phyloP scores from a whole-genome alignment of 2,113 vertebrate species.

The Prinia subflava region DNA sequence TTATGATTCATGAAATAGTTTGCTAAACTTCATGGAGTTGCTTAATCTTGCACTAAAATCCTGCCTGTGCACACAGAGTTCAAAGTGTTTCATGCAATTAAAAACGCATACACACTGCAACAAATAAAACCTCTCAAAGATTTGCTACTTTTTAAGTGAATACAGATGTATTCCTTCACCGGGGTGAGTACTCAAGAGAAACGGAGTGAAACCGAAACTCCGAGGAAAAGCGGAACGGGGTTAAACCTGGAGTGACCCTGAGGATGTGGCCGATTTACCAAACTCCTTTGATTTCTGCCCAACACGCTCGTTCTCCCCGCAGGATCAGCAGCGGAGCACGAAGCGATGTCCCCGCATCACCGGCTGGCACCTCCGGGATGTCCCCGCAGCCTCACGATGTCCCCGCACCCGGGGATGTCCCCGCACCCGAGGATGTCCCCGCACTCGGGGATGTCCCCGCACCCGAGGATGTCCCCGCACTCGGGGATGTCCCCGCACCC shows the following conservation, averaged over 20 bases:
- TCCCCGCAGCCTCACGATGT: too few relatives aligned
- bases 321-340: background rate
- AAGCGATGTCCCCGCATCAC: background rate
- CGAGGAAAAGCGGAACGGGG: too few relatives aligned
- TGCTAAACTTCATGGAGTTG: background rate
- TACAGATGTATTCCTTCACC: fast-evolving
- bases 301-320: background rate
- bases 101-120: fast-evolving
- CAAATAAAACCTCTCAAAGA: too few relatives aligned
- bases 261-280: fast-evolving
- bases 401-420: background rate
- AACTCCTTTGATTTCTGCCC: background rate
- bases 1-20: background rate
- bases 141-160: background rate
- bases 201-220: fast-evolving
- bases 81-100: background rate
- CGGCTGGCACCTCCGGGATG: background rate
- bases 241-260: background rate
- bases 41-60: background rate
- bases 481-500: too few relatives aligned
- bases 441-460: background rate
- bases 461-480: background rate
- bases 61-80: background rate
- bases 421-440: background rate
- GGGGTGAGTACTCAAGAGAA: background rate